phyloP scores from a whole-genome alignment of 2,797 vertebrate genomes.

The Zalophus californianus region DNA sequence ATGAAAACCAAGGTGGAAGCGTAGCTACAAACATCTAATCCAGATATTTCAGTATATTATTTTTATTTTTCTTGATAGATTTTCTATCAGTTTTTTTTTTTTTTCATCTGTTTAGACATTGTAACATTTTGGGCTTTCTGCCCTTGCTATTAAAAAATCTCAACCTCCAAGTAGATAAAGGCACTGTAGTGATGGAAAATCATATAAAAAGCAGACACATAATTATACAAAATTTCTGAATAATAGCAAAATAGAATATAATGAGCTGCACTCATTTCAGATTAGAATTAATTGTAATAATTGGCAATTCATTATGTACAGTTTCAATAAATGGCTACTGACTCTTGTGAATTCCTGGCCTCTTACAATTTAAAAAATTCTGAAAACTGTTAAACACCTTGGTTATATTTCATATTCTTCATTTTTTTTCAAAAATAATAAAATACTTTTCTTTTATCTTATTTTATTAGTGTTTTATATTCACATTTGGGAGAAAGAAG shows the following conservation, averaged over 20 bases:
- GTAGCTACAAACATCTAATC: not conserved
- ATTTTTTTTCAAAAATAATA: not conserved
- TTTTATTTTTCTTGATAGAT: not conserved
- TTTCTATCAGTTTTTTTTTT: not conserved
- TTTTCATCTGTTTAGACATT: not conserved
- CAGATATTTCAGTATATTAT: not conserved
- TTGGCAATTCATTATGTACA: not conserved
- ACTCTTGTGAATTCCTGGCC: not conserved
- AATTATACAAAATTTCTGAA: constrained; percentile 31
- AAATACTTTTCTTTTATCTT: not conserved
- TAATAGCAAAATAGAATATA: not conserved
- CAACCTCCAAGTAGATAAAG: not conserved
- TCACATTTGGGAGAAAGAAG: not conserved
- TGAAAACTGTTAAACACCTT: not conserved
- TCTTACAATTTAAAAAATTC: not conserved
- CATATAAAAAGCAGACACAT: not conserved
- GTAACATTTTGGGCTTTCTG: not conserved
- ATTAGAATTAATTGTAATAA: constrained; percentile 8
- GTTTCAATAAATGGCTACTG: not conserved
- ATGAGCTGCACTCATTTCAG: not conserved
- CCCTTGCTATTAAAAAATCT: not conserved
- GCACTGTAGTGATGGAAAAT: not conserved
- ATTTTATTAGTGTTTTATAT: not conserved
- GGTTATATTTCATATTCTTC: not conserved
- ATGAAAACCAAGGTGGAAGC: not conserved